A percentile compares a stretch with the other conserved stretches of the same genome.
Conservation (phyloP, 1,140 invertebrate species). For the Pissodes strobi region DNA sequence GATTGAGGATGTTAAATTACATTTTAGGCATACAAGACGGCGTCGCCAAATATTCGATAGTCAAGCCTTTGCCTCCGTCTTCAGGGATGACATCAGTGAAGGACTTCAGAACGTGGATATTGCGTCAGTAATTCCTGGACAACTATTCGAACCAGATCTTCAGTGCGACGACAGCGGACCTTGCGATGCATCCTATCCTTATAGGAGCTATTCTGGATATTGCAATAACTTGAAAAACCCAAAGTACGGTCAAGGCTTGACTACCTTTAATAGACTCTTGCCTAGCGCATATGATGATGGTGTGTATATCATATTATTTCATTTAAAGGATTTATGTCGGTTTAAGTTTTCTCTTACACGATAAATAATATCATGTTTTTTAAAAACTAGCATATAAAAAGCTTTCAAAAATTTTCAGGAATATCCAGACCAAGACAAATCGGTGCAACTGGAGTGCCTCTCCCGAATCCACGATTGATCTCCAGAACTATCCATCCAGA, state of each 20-base stretch:
- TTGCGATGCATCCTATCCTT: slow-evolving; percentile 81
- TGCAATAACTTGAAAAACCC: slow-evolving; percentile 92
- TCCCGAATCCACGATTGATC: slow-evolving; percentile 54
- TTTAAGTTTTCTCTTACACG: no score
- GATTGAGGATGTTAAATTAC: no score
- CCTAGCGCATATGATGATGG: slow-evolving; percentile 89
- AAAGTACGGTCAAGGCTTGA: slow-evolving; percentile 80
- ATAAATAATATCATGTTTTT: no score
- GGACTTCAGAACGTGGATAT: slow-evolving; percentile 76
- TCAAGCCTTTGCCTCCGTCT: slow-evolving; percentile 65
- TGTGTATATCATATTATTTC: no score
- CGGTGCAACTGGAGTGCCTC: slow-evolving; percentile 68
- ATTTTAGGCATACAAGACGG: slow-evolving; percentile 59
- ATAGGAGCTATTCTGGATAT: slow-evolving; percentile 81
- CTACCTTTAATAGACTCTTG: slow-evolving; percentile 82
- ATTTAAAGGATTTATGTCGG: no score
- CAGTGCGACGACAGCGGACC: slow-evolving; percentile 68
- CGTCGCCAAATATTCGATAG: slow-evolving; percentile 75
- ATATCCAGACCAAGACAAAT: slow-evolving; percentile 75
- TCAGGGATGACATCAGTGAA: slow-evolving; percentile 71
- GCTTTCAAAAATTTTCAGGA: slow-evolving; percentile 19
- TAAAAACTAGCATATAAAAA: no score
- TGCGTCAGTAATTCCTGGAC: slow-evolving; percentile 59
- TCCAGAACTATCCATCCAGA: slow-evolving; percentile 88
- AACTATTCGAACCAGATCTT: slow-evolving; percentile 52